Evolutionary conservation across 2,888 invertebrate species (phyloP).

Genomic region (Resseliella maxima): DNA sequence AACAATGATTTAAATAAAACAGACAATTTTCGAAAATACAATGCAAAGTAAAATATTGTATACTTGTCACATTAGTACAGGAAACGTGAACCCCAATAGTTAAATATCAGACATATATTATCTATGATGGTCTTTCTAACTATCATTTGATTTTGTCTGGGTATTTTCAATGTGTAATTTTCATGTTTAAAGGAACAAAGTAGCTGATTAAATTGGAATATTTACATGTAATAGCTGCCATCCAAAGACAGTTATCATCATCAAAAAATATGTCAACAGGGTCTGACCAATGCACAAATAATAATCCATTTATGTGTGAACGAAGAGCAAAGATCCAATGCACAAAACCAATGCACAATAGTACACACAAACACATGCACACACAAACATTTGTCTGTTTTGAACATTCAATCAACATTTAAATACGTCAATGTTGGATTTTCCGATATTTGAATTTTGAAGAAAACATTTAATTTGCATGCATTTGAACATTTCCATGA

Average conservation of each 20-base stretch:
- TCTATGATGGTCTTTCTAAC: background rate
- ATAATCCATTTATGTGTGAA: background rate
- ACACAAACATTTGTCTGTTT: background rate
- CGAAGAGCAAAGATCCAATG: background rate
- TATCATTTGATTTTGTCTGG: background rate
- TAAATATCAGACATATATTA: no score
- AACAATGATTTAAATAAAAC: background rate
- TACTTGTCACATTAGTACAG: no score
- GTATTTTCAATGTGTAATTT: background rate
- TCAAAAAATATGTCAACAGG: background rate
- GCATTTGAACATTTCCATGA: background rate
- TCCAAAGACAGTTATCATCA: background rate
- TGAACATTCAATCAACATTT: background rate
- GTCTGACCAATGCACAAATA: background rate
- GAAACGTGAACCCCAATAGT: no score
- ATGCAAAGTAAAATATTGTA: background rate
- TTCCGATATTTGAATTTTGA: background rate
- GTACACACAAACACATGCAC: background rate
- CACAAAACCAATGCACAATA: background rate
- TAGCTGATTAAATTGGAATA: background rate
- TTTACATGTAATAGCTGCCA: background rate
- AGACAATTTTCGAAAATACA: background rate
- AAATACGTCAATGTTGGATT: background rate
- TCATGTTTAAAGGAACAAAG: background rate
- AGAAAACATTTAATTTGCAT: constrained; percentile 23